Evolutionary conservation across 2,113 vertebrate genomes (phyloP).

Genomic region (Fregetta grallaria): DNA sequence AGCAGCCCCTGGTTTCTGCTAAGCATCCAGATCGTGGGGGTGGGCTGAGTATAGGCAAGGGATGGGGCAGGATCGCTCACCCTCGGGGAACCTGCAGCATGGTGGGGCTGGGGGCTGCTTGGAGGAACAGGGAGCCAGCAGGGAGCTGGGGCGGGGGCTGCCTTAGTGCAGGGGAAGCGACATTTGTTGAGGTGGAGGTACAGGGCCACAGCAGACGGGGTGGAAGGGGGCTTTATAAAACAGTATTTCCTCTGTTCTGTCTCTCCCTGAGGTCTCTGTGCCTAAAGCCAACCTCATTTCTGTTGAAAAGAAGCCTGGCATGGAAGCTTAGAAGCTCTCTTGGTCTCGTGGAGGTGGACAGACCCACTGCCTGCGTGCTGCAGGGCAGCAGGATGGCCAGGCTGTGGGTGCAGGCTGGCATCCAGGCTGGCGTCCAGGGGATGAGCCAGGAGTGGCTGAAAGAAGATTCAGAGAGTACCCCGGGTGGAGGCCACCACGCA

Average conservation of each 20-base stretch:
- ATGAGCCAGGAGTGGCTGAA: neutral
- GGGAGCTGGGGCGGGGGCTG: neutral
- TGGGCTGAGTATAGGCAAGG: neutral
- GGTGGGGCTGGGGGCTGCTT: neutral
- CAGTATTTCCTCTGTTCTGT: neutral
- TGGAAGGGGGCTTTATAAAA: neutral
- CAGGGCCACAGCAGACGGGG: neutral
- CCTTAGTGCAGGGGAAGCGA: neutral
- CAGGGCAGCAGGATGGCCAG: neutral
- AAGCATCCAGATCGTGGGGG: accelerated
- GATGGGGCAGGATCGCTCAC: neutral
- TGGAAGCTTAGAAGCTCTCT: neutral
- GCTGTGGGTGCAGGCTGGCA: neutral
- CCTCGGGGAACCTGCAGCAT: neutral
- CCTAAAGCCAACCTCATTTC: neutral
- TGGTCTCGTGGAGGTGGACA: neutral
- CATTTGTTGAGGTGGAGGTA: neutral
- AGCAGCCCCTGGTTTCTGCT: neutral
- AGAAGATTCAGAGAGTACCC: neutral
- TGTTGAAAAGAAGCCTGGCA: neutral
- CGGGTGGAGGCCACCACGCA: neutral
- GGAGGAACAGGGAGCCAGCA: neutral
- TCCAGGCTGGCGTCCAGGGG: neutral
- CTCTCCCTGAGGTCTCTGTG: neutral
- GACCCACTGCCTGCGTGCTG: neutral